Percentiles rank a stretch among this genome's conserved stretches.
Evolutionary conservation across 1,140 invertebrate genomes (phyloP).

Genomic region (Teleopsis dalmanni): DNA sequence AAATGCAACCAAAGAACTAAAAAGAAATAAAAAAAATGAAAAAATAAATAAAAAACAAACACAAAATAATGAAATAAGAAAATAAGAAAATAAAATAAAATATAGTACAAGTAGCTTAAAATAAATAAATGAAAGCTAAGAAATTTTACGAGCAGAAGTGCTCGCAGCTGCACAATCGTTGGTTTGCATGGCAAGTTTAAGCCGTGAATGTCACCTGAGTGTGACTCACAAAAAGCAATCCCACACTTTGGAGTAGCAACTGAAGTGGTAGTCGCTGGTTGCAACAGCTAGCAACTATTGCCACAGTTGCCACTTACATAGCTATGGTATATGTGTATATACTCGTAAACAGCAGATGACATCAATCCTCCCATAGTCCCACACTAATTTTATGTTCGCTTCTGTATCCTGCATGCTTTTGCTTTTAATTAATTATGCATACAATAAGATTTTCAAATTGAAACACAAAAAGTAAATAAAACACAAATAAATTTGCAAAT

Average conservation of each 20-base stretch:
- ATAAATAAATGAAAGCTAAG: too few species aligned
- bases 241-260: background rate
- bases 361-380: too few species aligned
- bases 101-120: background rate
- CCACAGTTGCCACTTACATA: too few species aligned
- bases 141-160: too few species aligned
- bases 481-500: background rate
- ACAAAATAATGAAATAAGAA: background rate
- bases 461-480: background rate
- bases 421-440: conserved; percentile 6
- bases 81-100: background rate
- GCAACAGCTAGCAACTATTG: too few species aligned
- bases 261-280: background rate
- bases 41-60: background rate
- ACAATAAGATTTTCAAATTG: background rate
- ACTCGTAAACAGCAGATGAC: background rate
- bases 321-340: too few species aligned
- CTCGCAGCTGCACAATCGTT: too few species aligned
- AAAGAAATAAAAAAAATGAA: background rate
- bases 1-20: background rate
- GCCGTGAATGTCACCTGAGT: background rate
- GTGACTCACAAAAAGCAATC: background rate
- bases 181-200: too few species aligned
- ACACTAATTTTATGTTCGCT: too few species aligned
- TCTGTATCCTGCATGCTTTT: background rate